phyloP scores from a whole-genome alignment of 2,113 vertebrate genomes.

The Phyllostomus hastatus region DNA sequence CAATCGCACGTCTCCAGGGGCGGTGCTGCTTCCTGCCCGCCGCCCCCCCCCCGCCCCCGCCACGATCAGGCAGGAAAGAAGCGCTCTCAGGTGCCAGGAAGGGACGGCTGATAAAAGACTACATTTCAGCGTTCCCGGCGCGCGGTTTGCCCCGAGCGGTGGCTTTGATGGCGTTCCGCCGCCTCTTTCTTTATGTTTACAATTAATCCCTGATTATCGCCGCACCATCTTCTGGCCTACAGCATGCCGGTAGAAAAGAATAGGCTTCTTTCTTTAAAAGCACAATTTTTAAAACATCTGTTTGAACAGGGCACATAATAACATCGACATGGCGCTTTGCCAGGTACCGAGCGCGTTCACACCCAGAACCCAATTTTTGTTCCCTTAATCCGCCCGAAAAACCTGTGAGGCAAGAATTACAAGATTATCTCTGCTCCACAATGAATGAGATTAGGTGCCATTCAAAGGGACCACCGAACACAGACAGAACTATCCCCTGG shows the following conservation, averaged over 20 bases:
- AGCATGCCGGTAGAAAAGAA: slow-evolving; percentile 63
- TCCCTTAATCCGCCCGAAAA: background rate
- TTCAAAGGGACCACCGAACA: background rate
- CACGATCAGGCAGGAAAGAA: slow-evolving; percentile 88
- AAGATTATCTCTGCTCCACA: background rate
- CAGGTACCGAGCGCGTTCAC: background rate
- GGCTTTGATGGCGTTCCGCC: slow-evolving; percentile 83
- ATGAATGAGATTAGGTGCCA: background rate
- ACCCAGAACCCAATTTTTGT: background rate
- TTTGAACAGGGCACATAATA: background rate
- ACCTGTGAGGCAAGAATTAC: background rate
- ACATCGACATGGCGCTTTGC: background rate
- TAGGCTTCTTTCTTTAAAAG: background rate
- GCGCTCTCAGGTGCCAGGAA: slow-evolving; percentile 89
- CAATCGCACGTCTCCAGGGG: slow-evolving; percentile 87
- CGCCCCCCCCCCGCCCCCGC: no score
- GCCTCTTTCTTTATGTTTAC: slow-evolving; percentile 82
- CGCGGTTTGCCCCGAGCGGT: slow-evolving; percentile 84
- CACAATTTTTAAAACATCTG: background rate
- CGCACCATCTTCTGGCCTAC: slow-evolving; percentile 73
- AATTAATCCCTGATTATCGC: slow-evolving; percentile 84
- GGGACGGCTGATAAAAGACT: slow-evolving; percentile 82
- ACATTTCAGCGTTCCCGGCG: slow-evolving; percentile 83
- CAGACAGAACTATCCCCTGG: slow-evolving; percentile 8
- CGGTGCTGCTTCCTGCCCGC: slow-evolving; percentile 76